Conservation (phyloP, 2,113 vertebrate species). For the Dolichotis patagonum region DNA sequence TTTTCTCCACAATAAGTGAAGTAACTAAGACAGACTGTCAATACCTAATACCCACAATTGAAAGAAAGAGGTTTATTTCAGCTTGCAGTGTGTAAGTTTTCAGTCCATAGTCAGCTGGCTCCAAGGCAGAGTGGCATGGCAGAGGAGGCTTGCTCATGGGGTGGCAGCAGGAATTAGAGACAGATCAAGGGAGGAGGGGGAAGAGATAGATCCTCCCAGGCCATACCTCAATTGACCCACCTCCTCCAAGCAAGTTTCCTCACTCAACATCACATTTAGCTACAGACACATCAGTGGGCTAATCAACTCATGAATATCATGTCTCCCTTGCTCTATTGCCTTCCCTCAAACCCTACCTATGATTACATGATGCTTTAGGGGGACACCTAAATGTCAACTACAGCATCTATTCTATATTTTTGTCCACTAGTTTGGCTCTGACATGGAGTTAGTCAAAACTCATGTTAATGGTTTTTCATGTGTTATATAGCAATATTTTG, state of each 20-base stretch:
- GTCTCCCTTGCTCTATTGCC: not conserved
- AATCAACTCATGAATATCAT: not conserved
- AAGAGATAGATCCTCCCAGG: not conserved
- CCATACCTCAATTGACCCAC: not conserved
- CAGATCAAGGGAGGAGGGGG: not conserved
- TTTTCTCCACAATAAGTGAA: not conserved
- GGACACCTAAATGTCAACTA: not conserved
- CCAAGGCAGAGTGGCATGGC: not conserved
- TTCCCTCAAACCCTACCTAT: not conserved
- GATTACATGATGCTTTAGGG: not conserved
- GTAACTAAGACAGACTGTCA: not conserved
- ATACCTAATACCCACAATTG: not conserved
- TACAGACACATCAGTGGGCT: not conserved
- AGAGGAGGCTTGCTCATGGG: not conserved
- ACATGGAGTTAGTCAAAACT: constrained; percentile 83
- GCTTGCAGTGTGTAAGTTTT: not conserved
- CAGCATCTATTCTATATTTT: constrained; percentile 74
- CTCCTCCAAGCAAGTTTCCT: not conserved
- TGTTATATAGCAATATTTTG: constrained; percentile 81
- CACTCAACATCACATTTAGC: not conserved
- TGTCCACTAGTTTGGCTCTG: constrained; percentile 78
- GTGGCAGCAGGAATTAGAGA: not conserved
- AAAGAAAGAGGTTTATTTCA: not conserved
- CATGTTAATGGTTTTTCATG: constrained; percentile 82
- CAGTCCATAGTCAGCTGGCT: not conserved